Evolutionary conservation across 1,140 invertebrate species (phyloP).

Genomic region (Harlomillsia oculata): DNA sequence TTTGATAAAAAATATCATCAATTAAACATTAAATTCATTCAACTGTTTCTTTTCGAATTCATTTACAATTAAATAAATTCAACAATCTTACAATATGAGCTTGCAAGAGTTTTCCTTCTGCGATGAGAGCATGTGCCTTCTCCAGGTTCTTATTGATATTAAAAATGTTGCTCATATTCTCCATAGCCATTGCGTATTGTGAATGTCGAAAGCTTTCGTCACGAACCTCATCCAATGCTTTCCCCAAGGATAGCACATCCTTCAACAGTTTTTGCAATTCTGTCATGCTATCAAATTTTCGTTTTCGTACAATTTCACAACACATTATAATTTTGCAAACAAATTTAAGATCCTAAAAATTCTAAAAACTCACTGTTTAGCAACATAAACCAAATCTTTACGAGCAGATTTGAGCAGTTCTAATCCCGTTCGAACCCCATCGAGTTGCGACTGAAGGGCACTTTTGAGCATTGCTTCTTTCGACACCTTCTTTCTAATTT

Average conservation of each 20-base stretch:
- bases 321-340: background rate
- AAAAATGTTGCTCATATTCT: slow-evolving; percentile 96
- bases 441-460: slow-evolving; percentile 95
- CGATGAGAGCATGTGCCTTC: slow-evolving; percentile 86
- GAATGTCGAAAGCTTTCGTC: slow-evolving; percentile 89
- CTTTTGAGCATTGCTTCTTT: slow-evolving; percentile 95
- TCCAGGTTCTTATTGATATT: slow-evolving; percentile 93
- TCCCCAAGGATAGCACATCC: slow-evolving; percentile 58
- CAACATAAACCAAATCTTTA: slow-evolving; percentile 66
- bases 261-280: slow-evolving; percentile 55
- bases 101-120: slow-evolving; percentile 86
- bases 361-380: slow-evolving; percentile 52
- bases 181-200: slow-evolving; percentile 93
- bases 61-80: background rate
- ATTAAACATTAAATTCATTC: slow-evolving; percentile 8
- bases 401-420: slow-evolving; percentile 74
- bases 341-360: background rate
- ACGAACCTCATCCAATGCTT: slow-evolving; percentile 69
- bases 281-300: slow-evolving; percentile 45
- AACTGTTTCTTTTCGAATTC: slow-evolving; percentile 1
- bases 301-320: too few relatives aligned
- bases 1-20: slow-evolving; percentile 1
- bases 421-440: slow-evolving; percentile 89
- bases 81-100: slow-evolving; percentile 64
- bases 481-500: slow-evolving; percentile 76